phyloP scores from a whole-genome alignment of 2,113 vertebrate species.

The Petaurus breviceps region DNA sequence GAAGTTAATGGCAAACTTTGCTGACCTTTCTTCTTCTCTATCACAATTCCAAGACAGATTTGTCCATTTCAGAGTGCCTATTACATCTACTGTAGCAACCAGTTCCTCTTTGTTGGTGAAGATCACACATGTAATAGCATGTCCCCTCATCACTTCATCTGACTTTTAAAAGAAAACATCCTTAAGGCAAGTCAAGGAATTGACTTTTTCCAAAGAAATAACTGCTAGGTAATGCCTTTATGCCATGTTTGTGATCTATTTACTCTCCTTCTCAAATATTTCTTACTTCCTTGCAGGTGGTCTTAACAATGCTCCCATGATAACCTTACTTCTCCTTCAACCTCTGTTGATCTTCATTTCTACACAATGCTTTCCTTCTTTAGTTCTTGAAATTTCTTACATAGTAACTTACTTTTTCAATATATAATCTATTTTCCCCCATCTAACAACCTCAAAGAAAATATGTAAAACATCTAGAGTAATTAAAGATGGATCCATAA shows the following conservation, averaged over 20 bases:
- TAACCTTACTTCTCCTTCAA: background rate
- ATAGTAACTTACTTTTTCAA: too few species aligned
- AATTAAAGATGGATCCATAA: background rate
- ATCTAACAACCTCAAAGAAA: background rate
- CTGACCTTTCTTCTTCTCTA: background rate
- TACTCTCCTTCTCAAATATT: background rate
- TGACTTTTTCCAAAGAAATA: too few species aligned
- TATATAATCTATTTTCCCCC: too few species aligned
- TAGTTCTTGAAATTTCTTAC: too few species aligned
- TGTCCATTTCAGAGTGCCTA: background rate
- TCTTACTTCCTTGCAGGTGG: background rate
- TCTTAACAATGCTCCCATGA: background rate
- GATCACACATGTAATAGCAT: background rate
- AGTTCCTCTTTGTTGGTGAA: background rate
- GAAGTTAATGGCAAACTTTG: background rate
- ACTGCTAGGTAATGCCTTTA: too few species aligned
- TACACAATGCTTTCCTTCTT: too few species aligned
- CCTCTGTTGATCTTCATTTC: background rate
- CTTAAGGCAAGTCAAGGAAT: background rate
- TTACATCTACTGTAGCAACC: background rate
- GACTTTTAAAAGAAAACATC: background rate
- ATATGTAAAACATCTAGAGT: conserved; percentile 38
- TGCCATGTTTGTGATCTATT: too few species aligned
- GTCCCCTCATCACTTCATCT: background rate
- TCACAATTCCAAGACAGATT: background rate